Base-by-base conservation (phyloP, 2,113 vertebrate species). In the Taurulus bubalis region DNA sequence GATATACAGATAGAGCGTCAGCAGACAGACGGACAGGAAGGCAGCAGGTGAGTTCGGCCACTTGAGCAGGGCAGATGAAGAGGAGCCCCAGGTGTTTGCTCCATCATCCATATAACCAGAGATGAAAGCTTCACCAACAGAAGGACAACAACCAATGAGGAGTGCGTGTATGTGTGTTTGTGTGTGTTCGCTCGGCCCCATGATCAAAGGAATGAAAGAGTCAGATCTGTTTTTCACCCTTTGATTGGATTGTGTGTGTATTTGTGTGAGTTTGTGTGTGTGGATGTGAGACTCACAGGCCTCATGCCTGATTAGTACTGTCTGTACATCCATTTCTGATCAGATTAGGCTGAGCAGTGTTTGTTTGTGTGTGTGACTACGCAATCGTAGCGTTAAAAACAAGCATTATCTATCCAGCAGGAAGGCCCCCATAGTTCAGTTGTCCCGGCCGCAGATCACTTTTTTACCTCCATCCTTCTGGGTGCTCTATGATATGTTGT, bases 31-130 rank as follows among this genome's bases (percentile, higher is more conserved):
- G 71, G 73, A 32, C 60, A 78, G 74, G 56, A 68, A 74, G 83
- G 84, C 71, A 75, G 86, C 90, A 90, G 90, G 84, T 93, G 91
- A 90, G 80, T 88, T 83, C 59, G 89, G 66, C 77, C 84, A 87
- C 91, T 91, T 84, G 80, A 90, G 84, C 78, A 56, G 71, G 70
- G 68, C 64, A 68, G 79, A 89, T 89, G 77, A 90, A 90, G 86
- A 91, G 85, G 82, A 82, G 89, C 79, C 90, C 92, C 92, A 93
- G 90, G 91, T 93, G 92, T 91, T 88, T 90, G 90, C 79, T 89
- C 83, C 84, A 80, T 89, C 91, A 87, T 84, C 90, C 87, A 89
- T 91, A 87, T 83, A 93, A 93, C 91, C 84, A 79, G 83, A 77
- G 89, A 92, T 94, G 85, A 93, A 93, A 91, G 90, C 75, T 79